Base-by-base conservation (phyloP, 2,888 invertebrate species). In the Tipula confusa region DNA sequence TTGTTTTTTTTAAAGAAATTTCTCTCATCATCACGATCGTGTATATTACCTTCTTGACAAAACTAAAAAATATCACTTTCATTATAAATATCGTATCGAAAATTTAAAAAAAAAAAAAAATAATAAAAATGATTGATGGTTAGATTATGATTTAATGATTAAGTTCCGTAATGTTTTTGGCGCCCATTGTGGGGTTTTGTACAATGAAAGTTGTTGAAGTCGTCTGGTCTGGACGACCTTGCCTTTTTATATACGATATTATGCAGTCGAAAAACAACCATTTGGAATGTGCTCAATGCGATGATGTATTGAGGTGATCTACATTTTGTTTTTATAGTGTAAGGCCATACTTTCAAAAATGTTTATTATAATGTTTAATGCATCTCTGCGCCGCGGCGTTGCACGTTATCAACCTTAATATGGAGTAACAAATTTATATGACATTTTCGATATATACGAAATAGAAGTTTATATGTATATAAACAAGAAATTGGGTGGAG, bases 401-500 rank as follows among this genome's bases (percentile, higher is more conserved):
- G 11, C 64, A 13, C 64, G 24, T 64, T 64, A 64, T 64, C 64
- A 64, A 64, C 64, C 64, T 64, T 9, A 24, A 24, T 64, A 64
- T 64, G 24, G 64, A 9, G 64, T 64, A 64, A 64, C 64, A 64
- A 43, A 43, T 43, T 43, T 64, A 64, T 64, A 7, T 64, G 64
- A 64, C 64, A 64, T 64, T 64, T 64, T 64, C 24, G 64, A 9
- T 64, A 64, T n/a, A n/a, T 2, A 64, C 24, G 64, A 64, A 64
- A 24, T 64, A 64, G 64, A 64, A 7, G 38, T 64, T 1, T 64
- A 24, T 64, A 24, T 64, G 43, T 43, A 24, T 64, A 24, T 24
- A 64, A 64, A 64, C 64, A 64, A 64, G 64, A 64, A 64, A 64
- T 64, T 64, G 64, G 64, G 64, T 64, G 64, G 64, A 64, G 64